Evolutionary conservation across 2,797 vertebrate genomes (phyloP).

Genomic region (Staurois parvus): DNA sequence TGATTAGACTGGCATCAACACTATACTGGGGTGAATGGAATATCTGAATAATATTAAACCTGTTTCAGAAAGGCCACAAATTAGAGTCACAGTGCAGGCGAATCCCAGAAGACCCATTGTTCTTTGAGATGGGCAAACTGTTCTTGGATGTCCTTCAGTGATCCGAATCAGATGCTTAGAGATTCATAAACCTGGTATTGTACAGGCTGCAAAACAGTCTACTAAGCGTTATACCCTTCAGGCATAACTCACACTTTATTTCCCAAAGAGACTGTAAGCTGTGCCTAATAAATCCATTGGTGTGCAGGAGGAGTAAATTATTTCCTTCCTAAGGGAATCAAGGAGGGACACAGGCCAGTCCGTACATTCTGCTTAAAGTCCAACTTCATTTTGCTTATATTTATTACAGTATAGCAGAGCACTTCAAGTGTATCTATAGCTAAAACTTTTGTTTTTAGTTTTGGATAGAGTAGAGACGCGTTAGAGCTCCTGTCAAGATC

Average conservation of each 20-base stretch:
- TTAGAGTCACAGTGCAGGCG: slow-evolving; percentile 38
- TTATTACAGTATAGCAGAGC: too few relatives aligned
- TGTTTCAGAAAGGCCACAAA: slow-evolving; percentile 12
- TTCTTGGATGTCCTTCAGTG: slow-evolving; percentile 60
- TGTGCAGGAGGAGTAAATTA: neutral
- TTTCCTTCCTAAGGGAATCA: slow-evolving; percentile 14
- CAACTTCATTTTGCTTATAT: too few relatives aligned
- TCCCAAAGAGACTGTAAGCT: slow-evolving; percentile 46
- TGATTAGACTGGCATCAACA: slow-evolving; percentile 5
- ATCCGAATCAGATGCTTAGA: slow-evolving; percentile 53
- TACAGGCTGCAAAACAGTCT: slow-evolving; percentile 51
- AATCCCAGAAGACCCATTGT: slow-evolving; percentile 51
- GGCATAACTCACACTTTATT: slow-evolving; percentile 37
- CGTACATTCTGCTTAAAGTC: too few relatives aligned
- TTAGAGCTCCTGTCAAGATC: too few relatives aligned
- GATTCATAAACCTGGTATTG: slow-evolving; percentile 55
- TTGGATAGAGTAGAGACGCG: too few relatives aligned
- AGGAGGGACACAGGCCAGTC: neutral
- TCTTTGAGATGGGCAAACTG: slow-evolving; percentile 51
- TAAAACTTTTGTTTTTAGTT: too few relatives aligned
- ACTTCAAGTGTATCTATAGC: too few relatives aligned
- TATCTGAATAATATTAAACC: slow-evolving; percentile 49
- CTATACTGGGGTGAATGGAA: slow-evolving; percentile 7
- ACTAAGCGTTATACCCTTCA: slow-evolving; percentile 54
- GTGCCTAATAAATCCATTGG: slow-evolving; percentile 11